Evolutionary conservation across 2,797 vertebrate genomes (phyloP).

Genomic region (Tokudaia tokunoshimensis): DNA sequence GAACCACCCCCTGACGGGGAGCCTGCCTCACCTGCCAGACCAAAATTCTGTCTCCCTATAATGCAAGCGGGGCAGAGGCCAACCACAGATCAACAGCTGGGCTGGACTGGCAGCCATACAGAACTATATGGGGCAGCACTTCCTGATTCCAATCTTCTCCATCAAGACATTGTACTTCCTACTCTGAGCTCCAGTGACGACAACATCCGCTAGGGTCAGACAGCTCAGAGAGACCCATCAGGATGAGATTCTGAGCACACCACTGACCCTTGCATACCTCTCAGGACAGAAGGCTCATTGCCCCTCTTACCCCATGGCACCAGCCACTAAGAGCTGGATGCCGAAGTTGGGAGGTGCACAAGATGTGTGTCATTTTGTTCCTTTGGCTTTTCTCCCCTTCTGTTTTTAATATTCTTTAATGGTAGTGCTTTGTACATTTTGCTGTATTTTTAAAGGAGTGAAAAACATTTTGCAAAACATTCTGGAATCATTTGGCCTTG

Average conservation of each 20-base stretch:
- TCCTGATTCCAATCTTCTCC: neutral
- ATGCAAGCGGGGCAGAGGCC: neutral
- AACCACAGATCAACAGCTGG: fast-evolving
- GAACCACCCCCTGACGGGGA: too few species aligned
- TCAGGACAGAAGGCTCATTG: neutral
- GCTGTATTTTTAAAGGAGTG: neutral
- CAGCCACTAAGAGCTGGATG: neutral
- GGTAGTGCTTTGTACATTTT: constrained; percentile 34
- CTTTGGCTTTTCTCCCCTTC: neutral
- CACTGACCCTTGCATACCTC: neutral
- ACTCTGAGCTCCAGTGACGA: too few species aligned
- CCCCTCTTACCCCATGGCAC: neutral
- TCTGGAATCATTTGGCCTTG: constrained; percentile 62
- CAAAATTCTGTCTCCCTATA: neutral
- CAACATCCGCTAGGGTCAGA: neutral
- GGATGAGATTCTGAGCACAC: neutral
- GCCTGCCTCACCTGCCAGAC: neutral
- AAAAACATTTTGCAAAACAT: constrained; percentile 62
- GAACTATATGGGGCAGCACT: neutral
- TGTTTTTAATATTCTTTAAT: constrained; percentile 12
- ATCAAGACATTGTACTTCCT: neutral
- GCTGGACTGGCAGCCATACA: neutral
- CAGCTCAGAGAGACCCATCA: fast-evolving
- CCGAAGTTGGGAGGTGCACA: neutral
- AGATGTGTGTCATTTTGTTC: neutral